phyloP scores from a whole-genome alignment of 2,113 vertebrate genomes.

The Campylomormyrus numenius region DNA sequence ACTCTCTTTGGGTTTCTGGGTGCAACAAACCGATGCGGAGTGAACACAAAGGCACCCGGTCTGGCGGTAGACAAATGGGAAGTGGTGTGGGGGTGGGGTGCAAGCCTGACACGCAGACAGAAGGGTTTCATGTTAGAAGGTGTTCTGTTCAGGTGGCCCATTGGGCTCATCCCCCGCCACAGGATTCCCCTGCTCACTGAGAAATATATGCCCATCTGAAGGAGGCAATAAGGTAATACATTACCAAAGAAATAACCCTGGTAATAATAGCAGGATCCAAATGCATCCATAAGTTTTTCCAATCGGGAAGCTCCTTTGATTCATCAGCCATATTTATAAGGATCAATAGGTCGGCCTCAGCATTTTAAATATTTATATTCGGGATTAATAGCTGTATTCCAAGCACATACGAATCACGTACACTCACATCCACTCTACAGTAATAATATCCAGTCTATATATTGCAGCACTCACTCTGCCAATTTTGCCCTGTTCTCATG shows the following conservation, averaged over 20 bases:
- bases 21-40: too few species aligned
- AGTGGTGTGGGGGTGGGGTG: too few species aligned
- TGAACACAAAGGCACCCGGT: too few species aligned
- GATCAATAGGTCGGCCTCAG: background rate
- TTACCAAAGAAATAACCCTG: background rate
- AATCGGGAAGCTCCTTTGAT: background rate
- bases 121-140: background rate
- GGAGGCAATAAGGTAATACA: background rate
- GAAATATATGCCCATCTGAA: background rate
- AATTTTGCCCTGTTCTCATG: background rate
- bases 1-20: too few species aligned
- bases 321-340: background rate
- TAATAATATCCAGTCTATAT: background rate
- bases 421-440: background rate
- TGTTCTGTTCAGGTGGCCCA: background rate
- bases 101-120: background rate
- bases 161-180: background rate
- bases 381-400: background rate
- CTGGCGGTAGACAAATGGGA: too few species aligned
- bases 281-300: background rate
- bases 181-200: background rate
- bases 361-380: background rate
- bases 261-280: background rate
- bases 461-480: background rate
- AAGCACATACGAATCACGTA: background rate